Base-by-base conservation (phyloP, 2,888 invertebrate genomes). In the Eilema sororculum region DNA sequence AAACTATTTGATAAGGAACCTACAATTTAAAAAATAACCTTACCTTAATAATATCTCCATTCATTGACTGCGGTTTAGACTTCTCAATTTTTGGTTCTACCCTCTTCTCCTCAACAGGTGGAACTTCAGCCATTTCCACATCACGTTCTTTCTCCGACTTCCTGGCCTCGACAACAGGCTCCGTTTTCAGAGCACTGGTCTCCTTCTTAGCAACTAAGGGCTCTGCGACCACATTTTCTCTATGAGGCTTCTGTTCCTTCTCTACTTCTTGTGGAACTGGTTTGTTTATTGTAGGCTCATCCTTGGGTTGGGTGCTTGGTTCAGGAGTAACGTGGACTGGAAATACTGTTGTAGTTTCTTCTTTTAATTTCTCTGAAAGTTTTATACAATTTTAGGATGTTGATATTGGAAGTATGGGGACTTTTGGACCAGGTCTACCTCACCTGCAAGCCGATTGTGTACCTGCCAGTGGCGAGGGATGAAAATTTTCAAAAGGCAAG, bases 11-110 rank as follows among this genome's bases (percentile, higher is more conserved):
- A n/a, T n/a, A n/a, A 37, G 12, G 24, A 24, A 57, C 3, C 9
- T 24, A 12, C 16, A 24, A 25, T 4, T 24, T 59, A 4, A 59
- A 60, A 30, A 30, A 9, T 30, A 37, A 37, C 8, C 57, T 79
- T 86, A 92, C 93, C 91, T 94, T 95, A 67, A 79, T 68, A 68
- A 94, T 81, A 83, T 95, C 94, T 72, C 95, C 95, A 87, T 95
- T 95, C 73, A 94, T 82, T 24, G 94, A 86, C 69, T 87, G 87
- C 61, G 84, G 75, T 76, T 86, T 89, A 59, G 86, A 74, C 75
- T 90, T 93, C 37, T 85, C 78, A 22, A 86, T 81, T 80, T 91
- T 91, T 2, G 78, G 71, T 69, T 90, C 89, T 37, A 80, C 74
- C 79, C 89, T 93, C 81, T 89, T 93, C 56, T 87, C 85, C 13